Conservation (phyloP, 23 tunicate species). For the Ciona savignyi region DNA sequence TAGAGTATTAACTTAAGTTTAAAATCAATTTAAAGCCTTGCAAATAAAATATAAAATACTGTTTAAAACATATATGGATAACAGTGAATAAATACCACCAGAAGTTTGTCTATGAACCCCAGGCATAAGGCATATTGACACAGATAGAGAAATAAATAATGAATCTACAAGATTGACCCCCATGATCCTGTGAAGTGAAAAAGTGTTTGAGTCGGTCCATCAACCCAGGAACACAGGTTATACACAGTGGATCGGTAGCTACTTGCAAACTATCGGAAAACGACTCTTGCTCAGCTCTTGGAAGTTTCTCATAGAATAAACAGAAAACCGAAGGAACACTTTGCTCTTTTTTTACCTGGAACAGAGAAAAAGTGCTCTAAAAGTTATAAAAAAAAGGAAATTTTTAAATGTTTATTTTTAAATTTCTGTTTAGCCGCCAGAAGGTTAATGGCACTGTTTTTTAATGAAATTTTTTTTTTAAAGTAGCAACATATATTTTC, state of each 20-base stretch:
- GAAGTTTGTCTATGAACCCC: too few species aligned
- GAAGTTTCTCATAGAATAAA: constrained; percentile 64
- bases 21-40: too few species aligned
- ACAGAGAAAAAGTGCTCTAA: background rate
- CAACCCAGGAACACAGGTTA: constrained; percentile 67
- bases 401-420: background rate
- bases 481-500: too few species aligned
- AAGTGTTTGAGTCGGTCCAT: constrained; percentile 58
- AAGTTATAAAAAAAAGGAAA: background rate
- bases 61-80: too few species aligned
- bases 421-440: background rate
- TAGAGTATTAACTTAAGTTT: too few species aligned
- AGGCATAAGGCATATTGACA: too few species aligned
- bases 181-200: constrained; percentile 12
- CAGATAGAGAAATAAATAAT: too few species aligned
- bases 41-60: too few species aligned
- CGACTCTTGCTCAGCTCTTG: constrained; percentile 5
- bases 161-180: background rate
- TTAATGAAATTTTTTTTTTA: background rate
- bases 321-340: constrained; percentile 35
- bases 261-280: constrained; percentile 56
- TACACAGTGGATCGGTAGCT: constrained; percentile 57
- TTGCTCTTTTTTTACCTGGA: background rate
- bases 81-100: too few species aligned
- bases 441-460: background rate